Evolutionary conservation across 2,888 invertebrate genomes (phyloP).

Genomic region (Amblyteles armatorius): DNA sequence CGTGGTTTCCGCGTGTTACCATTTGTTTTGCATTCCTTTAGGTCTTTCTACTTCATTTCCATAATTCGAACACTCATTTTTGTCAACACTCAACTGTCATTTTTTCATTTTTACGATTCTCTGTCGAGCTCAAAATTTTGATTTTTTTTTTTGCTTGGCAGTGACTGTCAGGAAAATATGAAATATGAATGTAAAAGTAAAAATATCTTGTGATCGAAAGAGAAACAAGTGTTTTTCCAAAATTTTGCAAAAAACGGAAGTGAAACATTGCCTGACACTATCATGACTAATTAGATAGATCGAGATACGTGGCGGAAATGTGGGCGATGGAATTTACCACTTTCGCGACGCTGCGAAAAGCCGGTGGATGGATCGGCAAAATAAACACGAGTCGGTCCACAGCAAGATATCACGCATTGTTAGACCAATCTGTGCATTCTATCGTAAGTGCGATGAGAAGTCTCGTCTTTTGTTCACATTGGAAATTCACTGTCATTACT

Average conservation of each 20-base stretch:
- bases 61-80: too few species aligned
- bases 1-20: conserved; percentile 31
- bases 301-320: conserved; percentile 26
- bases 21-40: neutral
- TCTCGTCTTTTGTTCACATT: conserved; percentile 53
- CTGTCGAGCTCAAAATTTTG: too few species aligned
- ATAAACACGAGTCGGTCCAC: conserved; percentile 7
- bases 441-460: conserved; percentile 34
- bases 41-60: neutral
- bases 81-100: too few species aligned
- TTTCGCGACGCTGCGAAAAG: conserved; percentile 22
- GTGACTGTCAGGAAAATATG: too few species aligned
- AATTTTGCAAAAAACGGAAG: conserved; percentile 5
- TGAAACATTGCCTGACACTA: conserved; percentile 46
- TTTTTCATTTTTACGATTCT: too few species aligned
- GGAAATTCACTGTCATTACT: conserved; percentile 60
- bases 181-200: too few species aligned
- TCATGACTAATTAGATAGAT: conserved; percentile 58
- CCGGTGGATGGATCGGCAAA: conserved; percentile 34
- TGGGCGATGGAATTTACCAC: conserved; percentile 40
- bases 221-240: neutral
- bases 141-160: too few species aligned
- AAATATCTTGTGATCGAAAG: neutral
- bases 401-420: conserved; percentile 54
- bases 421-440: conserved; percentile 58